A percentile compares a stretch with the other conserved stretches of the same genome.
phyloP scores from a whole-genome alignment of 2,797 vertebrate genomes.

The Eutrigla gurnardus region DNA sequence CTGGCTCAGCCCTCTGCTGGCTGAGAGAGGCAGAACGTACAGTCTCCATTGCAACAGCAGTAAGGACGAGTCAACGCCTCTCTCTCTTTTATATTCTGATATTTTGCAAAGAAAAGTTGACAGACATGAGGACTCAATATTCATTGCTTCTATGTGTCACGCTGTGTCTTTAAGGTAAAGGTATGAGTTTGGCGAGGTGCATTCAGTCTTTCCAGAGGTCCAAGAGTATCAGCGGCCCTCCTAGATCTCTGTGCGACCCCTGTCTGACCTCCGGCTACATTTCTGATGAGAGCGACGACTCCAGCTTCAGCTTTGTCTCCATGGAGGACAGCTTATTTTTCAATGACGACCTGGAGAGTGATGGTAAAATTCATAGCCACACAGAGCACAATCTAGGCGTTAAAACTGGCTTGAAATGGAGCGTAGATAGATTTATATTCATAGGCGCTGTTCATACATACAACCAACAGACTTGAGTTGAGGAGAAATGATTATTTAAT shows the following conservation, averaged over 20 bases:
- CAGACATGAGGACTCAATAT: too few species aligned
- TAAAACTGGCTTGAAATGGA: neutral
- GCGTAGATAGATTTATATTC: neutral
- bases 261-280: conserved; percentile 84
- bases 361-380: conserved; percentile 81
- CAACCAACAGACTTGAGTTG: neutral
- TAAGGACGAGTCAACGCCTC: conserved; percentile 70
- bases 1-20: conserved; percentile 92
- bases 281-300: conserved; percentile 88
- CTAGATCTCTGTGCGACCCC: conserved; percentile 70
- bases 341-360: conserved; percentile 90
- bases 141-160: neutral
- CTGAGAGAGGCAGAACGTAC: conserved; percentile 78
- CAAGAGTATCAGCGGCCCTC: conserved; percentile 68
- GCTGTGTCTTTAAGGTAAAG: conserved; percentile 81
- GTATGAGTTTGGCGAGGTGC: conserved; percentile 86
- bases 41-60: conserved; percentile 80
- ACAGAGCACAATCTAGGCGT: neutral
- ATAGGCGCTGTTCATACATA: neutral
- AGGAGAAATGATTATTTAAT: neutral
- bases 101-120: neutral
- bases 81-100: neutral
- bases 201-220: conserved; percentile 86
- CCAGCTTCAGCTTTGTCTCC: conserved; percentile 77
- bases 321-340: conserved; percentile 84